phyloP scores from a whole-genome alignment of 2,113 vertebrate genomes.

The Callipepla californica region DNA sequence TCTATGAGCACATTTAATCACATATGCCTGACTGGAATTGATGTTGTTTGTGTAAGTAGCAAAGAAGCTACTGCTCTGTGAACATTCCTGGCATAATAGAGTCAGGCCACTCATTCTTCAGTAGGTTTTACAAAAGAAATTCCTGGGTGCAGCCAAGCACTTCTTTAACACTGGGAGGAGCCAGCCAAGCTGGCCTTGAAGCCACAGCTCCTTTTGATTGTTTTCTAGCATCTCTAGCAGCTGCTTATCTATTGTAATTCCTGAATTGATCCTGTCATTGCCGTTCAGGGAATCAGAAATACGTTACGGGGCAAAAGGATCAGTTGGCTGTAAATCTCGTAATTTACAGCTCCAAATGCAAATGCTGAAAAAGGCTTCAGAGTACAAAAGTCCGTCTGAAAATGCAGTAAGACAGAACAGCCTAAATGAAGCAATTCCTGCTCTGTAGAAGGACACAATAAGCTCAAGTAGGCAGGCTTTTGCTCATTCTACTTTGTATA shows the following conservation, averaged over 20 bases:
- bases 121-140: conserved; percentile 51
- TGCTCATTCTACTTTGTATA: background rate
- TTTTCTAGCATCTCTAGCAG: conserved; percentile 21
- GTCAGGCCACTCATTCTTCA: conserved; percentile 13
- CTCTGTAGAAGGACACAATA: background rate
- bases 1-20: background rate
- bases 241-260: conserved; percentile 53
- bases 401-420: background rate
- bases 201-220: conserved; percentile 29
- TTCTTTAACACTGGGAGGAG: background rate
- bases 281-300: conserved; percentile 54
- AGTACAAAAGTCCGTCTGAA: background rate
- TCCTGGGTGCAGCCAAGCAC: background rate
- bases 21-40: rapidly evolving
- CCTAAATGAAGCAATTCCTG: background rate
- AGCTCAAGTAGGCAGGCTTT: background rate
- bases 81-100: conserved; percentile 40
- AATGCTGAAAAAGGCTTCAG: background rate
- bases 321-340: conserved; percentile 45
- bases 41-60: conserved; percentile 18
- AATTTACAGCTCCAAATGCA: conserved; percentile 7
- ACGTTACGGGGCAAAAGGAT: background rate
- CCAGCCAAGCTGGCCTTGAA: background rate
- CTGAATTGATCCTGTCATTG: conserved; percentile 53
- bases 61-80: conserved; percentile 12